These are phyloP conservation scores for Tiliacea citrago DNA, from an alignment of 2,888 invertebrate species.

Conservation along the genomic window DNA sequence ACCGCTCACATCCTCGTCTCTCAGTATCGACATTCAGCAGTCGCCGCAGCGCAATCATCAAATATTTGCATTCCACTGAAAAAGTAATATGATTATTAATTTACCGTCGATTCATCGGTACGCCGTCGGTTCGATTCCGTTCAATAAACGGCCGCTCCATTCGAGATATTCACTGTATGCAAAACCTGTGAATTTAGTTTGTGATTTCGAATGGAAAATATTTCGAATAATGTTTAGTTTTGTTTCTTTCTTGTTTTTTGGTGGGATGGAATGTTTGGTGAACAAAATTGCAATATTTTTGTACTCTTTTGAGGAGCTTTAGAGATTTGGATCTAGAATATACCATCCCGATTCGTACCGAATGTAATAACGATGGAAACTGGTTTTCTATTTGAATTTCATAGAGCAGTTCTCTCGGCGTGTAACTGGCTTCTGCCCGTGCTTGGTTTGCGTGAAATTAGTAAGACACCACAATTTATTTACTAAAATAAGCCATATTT, in stretches of 20 bases:
- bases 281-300: conserved; percentile 19
- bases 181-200: conserved; percentile 80
- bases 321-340: not conserved
- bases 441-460: too few relatives aligned
- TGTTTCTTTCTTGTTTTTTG: conserved; percentile 24
- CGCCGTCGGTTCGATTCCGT: conserved; percentile 76
- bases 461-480: too few relatives aligned
- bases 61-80: conserved; percentile 89
- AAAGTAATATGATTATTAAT: conserved; percentile 90
- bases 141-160: conserved; percentile 73
- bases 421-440: too few relatives aligned
- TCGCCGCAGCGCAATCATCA: conserved; percentile 87
- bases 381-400: too few relatives aligned
- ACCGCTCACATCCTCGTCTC: conserved; percentile 34
- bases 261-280: conserved; percentile 3
- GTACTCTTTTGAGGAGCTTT: conserved; percentile 2
- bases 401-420: not conserved
- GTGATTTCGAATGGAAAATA: conserved; percentile 71
- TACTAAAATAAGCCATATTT: too few relatives aligned
- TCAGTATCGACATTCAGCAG: conserved; percentile 72
- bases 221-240: conserved; percentile 55
- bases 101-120: conserved; percentile 85
- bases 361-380: not conserved
- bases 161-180: conserved; percentile 81
- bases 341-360: not conserved